Evolutionary conservation across 2,797 vertebrate species (phyloP).

Genomic region (Gobionotothen gibberifrons): DNA sequence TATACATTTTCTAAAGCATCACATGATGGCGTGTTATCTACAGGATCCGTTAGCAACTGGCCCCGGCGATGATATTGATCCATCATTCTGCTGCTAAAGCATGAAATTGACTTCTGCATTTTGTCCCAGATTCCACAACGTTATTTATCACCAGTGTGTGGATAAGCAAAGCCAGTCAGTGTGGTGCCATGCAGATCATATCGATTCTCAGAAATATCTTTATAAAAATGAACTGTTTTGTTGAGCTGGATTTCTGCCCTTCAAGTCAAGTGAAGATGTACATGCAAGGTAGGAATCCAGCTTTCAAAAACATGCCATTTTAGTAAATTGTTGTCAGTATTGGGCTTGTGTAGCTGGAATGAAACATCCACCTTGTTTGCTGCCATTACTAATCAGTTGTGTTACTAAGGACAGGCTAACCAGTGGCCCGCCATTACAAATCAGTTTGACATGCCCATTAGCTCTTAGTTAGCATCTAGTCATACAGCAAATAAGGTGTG

Average conservation of each 20-base stretch:
- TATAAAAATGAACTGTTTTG: slow-evolving; percentile 17
- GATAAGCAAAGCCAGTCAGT: slow-evolving; percentile 10
- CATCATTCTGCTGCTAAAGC: slow-evolving; percentile 44
- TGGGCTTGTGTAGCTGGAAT: slow-evolving; percentile 8
- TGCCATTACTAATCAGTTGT: background rate
- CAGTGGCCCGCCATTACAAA: background rate
- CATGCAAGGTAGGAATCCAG: background rate
- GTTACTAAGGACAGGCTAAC: too few relatives aligned
- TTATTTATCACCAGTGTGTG: slow-evolving; percentile 20
- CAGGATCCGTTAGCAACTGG: slow-evolving; percentile 29
- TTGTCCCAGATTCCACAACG: slow-evolving; percentile 51
- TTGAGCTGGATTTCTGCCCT: slow-evolving; percentile 8
- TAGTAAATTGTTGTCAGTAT: slow-evolving; percentile 7
- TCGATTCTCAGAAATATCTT: slow-evolving; percentile 8
- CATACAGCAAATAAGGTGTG: slow-evolving; percentile 8
- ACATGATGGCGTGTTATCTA: slow-evolving; percentile 42
- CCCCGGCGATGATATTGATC: slow-evolving; percentile 53
- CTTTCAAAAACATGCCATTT: slow-evolving; percentile 9
- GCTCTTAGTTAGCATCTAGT: slow-evolving; percentile 3
- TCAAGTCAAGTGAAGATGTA: background rate
- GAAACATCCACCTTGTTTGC: background rate
- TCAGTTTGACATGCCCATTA: slow-evolving; percentile 3
- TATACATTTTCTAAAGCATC: slow-evolving; percentile 26
- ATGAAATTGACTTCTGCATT: slow-evolving; percentile 57
- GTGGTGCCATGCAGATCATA: slow-evolving; percentile 14